Base-by-base conservation (phyloP, 2,113 vertebrate species). In the Sylvietta virens region DNA sequence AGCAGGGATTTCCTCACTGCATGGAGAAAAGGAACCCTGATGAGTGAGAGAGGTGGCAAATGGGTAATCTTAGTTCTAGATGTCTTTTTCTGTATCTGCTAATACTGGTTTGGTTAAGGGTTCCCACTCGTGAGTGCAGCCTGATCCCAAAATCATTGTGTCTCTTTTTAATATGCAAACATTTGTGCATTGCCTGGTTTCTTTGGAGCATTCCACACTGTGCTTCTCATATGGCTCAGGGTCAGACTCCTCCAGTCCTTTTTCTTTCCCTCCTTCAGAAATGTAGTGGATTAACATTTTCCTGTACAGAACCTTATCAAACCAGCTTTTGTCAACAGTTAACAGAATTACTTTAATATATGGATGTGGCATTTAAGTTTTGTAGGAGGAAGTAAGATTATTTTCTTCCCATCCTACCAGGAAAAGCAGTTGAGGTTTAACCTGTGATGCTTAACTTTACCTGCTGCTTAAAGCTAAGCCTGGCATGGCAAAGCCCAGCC, bases 401-500 rank as follows among this genome's bases (percentile, higher is more conserved):
- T 69, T 86, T 86, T 56, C 64, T 35, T 48, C 35, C 58, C 31
- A 10, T 60, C 65, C 69, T 24, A 76, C 35, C 20, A 80, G 66
- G 65, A 89, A 67, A 84, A 60, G 16, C 82, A 83, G 79, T 37
- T 57, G 47, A 50, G 15, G 44, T 66, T 89, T 74, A 78, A 85
- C 40, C 62, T 72, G 40, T 60, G 37, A 39, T 53, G 67, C 40
- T 76, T 51, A 13, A 44, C 48, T 80, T 85, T 44, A 37, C 13
- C 40, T 76, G 78, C 58, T 69, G 85, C 65, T 76, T 65, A 53
- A 85, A 76, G 81, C 85, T 85, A 44, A 82, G 58, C 74, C 58
- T 53, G 19, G 74, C 57, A 42, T 39, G 40, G 81, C 79, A 90
- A 87, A 94, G 88, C 92, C 90, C 30, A 30, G 58, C 42, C 57